phyloP scores from a whole-genome alignment of 2,888 invertebrate genomes.

The Pheosia tremula region DNA sequence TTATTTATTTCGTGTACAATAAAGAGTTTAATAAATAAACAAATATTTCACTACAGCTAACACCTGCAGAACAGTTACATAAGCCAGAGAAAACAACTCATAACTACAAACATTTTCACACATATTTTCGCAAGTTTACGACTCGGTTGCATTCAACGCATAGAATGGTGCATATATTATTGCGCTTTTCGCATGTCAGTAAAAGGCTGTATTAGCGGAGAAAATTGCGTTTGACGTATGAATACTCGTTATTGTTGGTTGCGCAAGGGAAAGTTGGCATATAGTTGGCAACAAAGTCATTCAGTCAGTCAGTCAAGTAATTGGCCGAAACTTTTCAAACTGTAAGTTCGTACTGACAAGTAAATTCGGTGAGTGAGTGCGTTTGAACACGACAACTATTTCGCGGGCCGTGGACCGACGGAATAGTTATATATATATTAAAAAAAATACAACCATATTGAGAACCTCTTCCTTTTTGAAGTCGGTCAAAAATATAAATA shows the following conservation, averaged over 20 bases:
- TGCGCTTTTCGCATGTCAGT: slow-evolving; percentile 23
- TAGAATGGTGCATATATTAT: slow-evolving; percentile 9
- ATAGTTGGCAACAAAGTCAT: neutral
- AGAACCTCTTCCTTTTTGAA: no score
- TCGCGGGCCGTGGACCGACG: no score
- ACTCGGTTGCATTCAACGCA: slow-evolving; percentile 11
- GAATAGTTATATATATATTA: no score
- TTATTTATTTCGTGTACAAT: no score
- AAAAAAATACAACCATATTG: no score
- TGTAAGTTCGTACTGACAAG: no score
- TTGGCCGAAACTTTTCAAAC: neutral
- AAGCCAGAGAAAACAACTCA: slow-evolving; percentile 7
- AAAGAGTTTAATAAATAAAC: no score
- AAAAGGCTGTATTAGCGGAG: slow-evolving; percentile 17
- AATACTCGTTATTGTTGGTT: neutral
- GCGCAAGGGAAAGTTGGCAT: neutral
- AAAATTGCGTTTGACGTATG: slow-evolving; percentile 15
- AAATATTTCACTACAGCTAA: neutral
- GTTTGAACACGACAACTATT: no score
- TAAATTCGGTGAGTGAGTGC: no score
- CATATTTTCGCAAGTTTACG: slow-evolving; percentile 24
- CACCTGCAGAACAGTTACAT: slow-evolving; percentile 6
- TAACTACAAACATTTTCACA: neutral
- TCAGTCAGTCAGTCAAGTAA: neutral
- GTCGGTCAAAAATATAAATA: no score